Conservation (phyloP, 2,113 vertebrate genomes). For the Clarias batrachus region DNA sequence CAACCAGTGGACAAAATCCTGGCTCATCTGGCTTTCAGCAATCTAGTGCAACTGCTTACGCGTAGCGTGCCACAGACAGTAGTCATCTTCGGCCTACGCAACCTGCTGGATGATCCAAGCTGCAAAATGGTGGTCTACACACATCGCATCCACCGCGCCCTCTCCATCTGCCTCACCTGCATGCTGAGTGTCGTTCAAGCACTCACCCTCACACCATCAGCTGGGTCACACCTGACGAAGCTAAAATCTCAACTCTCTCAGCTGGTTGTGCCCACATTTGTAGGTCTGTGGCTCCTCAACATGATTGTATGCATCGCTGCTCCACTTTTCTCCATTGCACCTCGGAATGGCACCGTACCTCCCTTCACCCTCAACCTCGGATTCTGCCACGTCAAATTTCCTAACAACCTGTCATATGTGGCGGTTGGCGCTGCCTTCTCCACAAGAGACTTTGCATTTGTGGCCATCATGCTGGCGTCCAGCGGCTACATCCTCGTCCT, state of each 20-base stretch:
- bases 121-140: conserved; percentile 76
- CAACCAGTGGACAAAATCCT: conserved; percentile 75
- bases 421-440: conserved; percentile 71
- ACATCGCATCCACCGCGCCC: conserved; percentile 71
- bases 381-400: conserved; percentile 76
- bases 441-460: conserved; percentile 71
- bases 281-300: conserved; percentile 73
- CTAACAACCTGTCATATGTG: conserved; percentile 72
- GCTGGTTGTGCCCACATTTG: conserved; percentile 66
- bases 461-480: conserved; percentile 72
- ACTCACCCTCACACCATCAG: conserved; percentile 63
- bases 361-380: conserved; percentile 75
- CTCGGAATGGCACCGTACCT: conserved; percentile 69
- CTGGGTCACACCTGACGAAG: conserved; percentile 49
- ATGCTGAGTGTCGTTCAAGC: conserved; percentile 78
- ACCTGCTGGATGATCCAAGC: conserved; percentile 68
- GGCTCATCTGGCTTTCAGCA: conserved; percentile 74
- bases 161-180: conserved; percentile 78
- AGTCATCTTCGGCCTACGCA: conserved; percentile 69
- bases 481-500: conserved; percentile 72
- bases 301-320: conserved; percentile 73
- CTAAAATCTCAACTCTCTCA: conserved; percentile 65
- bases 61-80: conserved; percentile 75
- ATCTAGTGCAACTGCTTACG: conserved; percentile 73
- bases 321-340: conserved; percentile 72